Conservation (phyloP, 2,888 invertebrate genomes). For the Cacoxenus indagator region DNA sequence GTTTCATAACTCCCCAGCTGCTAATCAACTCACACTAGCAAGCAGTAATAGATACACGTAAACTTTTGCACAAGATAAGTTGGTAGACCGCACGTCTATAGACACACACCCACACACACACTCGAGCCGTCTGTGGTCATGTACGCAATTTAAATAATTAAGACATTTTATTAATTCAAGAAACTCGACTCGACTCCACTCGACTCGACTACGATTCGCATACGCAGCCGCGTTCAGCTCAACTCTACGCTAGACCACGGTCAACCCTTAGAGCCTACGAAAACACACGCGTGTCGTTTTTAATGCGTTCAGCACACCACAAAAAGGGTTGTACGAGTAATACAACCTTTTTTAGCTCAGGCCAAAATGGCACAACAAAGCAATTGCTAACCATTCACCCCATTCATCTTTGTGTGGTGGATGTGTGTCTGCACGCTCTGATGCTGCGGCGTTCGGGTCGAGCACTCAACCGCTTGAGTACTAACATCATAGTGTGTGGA, state of each 20-base stretch:
- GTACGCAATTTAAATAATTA: constrained; percentile 64
- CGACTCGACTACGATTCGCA: too few species aligned
- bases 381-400: constrained; percentile 60
- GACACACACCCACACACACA: neutral
- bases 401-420: neutral
- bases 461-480: constrained; percentile 7
- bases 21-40: constrained; percentile 56
- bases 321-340: neutral
- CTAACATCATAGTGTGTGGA: constrained; percentile 3
- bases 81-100: constrained; percentile 1
- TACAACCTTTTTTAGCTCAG: neutral
- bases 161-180: constrained; percentile 64
- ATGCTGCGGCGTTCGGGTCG: neutral
- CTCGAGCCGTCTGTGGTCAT: constrained; percentile 47
- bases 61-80: constrained; percentile 21
- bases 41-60: constrained; percentile 28
- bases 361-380: constrained; percentile 50
- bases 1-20: constrained; percentile 63
- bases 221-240: too few species aligned
- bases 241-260: too few species aligned
- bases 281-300: constrained; percentile 26
- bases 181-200: constrained; percentile 52
- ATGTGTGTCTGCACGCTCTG: neutral
- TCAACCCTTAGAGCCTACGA: constrained; percentile 24
- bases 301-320: neutral